Conservation (phyloP, 2,797 vertebrate genomes). For the Poecilia gillii region DNA sequence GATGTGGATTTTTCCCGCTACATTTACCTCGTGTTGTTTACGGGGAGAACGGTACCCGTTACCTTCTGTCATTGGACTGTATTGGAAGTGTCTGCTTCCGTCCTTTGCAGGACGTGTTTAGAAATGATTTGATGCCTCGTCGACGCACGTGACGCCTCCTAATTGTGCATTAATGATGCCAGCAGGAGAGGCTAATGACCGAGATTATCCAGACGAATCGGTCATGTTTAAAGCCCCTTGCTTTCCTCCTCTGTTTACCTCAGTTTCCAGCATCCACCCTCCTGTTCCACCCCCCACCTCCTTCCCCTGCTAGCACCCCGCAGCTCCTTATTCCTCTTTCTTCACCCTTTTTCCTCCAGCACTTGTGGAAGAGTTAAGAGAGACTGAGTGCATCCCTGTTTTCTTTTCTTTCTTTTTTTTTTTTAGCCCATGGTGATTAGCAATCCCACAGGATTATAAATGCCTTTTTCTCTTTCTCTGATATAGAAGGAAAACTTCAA, state of each 20-base stretch:
- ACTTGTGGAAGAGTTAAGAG: conserved; percentile 75
- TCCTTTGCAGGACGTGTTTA: background rate
- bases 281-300: conserved; percentile 25
- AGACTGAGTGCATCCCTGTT: conserved; percentile 76
- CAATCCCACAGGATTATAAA: conserved; percentile 80
- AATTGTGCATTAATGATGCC: conserved; percentile 34
- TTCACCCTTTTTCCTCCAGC: conserved; percentile 60
- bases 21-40: background rate
- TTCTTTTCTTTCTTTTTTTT: conserved; percentile 19
- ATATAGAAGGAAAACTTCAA: conserved; percentile 82
- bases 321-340: conserved; percentile 54
- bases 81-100: conserved; percentile 2
- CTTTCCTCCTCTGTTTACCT: conserved; percentile 50
- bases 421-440: conserved; percentile 75
- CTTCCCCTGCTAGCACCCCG: conserved; percentile 39
- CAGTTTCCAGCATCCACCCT: conserved; percentile 65
- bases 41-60: background rate
- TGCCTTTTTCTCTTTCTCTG: conserved; percentile 77
- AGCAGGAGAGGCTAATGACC: conserved; percentile 46
- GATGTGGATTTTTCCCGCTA: background rate
- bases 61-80: background rate
- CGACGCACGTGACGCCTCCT: conserved; percentile 8
- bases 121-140: conserved; percentile 37
- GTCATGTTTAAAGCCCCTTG: conserved; percentile 63
- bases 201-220: conserved; percentile 51